Conservation (phyloP, 2,888 invertebrate species). For the Pollenia angustigena region DNA sequence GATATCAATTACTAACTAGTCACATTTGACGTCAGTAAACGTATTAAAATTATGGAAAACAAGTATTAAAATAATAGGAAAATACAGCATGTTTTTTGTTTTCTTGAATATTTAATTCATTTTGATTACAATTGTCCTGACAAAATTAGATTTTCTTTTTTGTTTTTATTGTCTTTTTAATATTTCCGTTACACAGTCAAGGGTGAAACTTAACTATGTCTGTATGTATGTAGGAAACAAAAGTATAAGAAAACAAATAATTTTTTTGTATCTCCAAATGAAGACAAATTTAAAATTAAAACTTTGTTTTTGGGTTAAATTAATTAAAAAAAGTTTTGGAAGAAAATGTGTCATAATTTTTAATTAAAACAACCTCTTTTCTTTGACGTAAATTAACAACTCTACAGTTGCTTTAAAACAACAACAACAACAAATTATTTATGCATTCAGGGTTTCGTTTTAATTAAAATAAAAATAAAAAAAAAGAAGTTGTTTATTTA, state of each 20-base stretch:
- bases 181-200: conserved; percentile 26
- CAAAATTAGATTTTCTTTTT: background rate
- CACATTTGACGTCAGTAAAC: conserved; percentile 64
- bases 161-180: background rate
- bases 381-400: background rate
- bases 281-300: background rate
- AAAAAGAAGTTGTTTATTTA: too few species aligned
- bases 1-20: conserved; percentile 61
- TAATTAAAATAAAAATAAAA: background rate
- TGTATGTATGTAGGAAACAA: too few species aligned
- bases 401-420: too few species aligned
- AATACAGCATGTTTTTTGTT: background rate
- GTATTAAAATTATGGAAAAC: conserved; percentile 2
- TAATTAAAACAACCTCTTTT: conserved; percentile 18
- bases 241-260: background rate
- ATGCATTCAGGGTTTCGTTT: background rate
- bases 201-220: background rate
- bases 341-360: background rate
- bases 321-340: conserved; percentile 10
- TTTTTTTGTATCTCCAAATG: background rate
- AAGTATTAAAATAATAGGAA: background rate
- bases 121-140: conserved; percentile 3
- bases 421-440: background rate
- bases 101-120: background rate
- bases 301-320: background rate